phyloP scores from a whole-genome alignment of 37 sponge, comb jelly and placozoan genomes.

The Ianthella basta region DNA sequence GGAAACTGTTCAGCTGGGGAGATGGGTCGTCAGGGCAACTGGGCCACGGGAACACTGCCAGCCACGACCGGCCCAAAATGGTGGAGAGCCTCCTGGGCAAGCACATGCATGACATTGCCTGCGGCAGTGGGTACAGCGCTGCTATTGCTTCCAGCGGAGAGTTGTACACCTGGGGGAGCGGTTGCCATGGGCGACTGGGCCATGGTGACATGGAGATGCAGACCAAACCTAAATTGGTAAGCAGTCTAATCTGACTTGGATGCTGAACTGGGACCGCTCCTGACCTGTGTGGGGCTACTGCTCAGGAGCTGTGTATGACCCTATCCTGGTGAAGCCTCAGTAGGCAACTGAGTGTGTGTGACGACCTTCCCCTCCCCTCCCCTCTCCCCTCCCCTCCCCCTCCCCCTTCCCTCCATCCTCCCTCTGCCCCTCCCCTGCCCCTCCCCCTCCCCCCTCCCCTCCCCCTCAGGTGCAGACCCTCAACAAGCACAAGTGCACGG shows the following conservation, averaged over 20 bases:
- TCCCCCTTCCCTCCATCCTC: not conserved
- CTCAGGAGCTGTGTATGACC: not conserved
- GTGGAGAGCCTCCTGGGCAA: conserved; percentile 88
- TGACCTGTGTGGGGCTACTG: not conserved
- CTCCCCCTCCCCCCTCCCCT: not conserved
- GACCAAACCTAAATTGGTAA: conserved; percentile 89
- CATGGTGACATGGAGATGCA: conserved; percentile 80
- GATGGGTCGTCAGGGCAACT: conserved; percentile 96
- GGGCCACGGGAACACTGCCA: conserved; percentile 89
- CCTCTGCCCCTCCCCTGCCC: not conserved
- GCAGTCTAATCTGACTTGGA: not conserved
- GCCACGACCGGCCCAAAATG: conserved; percentile 78
- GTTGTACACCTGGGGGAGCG: conserved; percentile 95
- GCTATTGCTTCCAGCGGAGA: conserved; percentile 90
- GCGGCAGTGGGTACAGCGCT: conserved; percentile 92
- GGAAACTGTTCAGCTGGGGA: conserved; percentile 98
- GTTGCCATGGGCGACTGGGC: conserved; percentile 85
- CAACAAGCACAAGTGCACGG: conserved; percentile 59
- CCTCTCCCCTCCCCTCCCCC: not conserved
- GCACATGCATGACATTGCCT: conserved; percentile 84
- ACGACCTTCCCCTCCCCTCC: no score
- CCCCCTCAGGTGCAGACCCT: conserved; percentile 75
- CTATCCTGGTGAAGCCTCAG: not conserved
- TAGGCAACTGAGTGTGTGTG: not conserved
- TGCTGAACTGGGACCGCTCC: not conserved